Conservation (phyloP, 2,797 vertebrate genomes). For the Dallia pectoralis region DNA sequence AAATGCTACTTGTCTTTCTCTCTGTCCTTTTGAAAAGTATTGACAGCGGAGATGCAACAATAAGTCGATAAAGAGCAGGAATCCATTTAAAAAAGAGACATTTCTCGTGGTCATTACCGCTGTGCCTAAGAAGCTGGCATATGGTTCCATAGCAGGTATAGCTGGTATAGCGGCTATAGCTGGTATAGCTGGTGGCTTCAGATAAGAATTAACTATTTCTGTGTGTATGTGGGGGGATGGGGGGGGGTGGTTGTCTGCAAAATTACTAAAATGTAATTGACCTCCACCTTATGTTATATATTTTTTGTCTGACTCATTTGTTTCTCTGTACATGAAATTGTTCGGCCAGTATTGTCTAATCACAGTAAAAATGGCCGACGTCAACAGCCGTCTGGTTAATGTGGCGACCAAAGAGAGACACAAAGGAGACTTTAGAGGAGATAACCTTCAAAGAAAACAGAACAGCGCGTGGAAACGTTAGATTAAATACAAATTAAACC, state of each 20-base stretch:
- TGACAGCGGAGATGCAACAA: constrained; percentile 33
- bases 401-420: neutral
- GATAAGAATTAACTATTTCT: neutral
- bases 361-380: neutral
- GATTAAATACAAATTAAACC: neutral
- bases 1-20: neutral
- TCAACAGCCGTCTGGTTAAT: neutral
- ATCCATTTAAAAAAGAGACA: neutral
- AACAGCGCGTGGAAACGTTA: neutral
- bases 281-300: neutral
- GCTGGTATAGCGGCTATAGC: too few relatives aligned
- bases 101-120: neutral
- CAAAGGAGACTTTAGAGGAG: constrained; percentile 14
- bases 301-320: neutral
- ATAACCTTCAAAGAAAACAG: constrained; percentile 2
- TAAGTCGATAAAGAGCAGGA: constrained; percentile 14
- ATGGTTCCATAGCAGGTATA: neutral
- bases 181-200: neutral
- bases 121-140: neutral
- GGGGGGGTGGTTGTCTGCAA: too few relatives aligned
- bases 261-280: neutral
- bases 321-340: neutral
- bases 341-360: neutral
- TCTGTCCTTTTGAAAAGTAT: neutral
- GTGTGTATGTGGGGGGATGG: too few relatives aligned